phyloP scores from a whole-genome alignment of 2,888 invertebrate species.

The Desoria tigrina region DNA sequence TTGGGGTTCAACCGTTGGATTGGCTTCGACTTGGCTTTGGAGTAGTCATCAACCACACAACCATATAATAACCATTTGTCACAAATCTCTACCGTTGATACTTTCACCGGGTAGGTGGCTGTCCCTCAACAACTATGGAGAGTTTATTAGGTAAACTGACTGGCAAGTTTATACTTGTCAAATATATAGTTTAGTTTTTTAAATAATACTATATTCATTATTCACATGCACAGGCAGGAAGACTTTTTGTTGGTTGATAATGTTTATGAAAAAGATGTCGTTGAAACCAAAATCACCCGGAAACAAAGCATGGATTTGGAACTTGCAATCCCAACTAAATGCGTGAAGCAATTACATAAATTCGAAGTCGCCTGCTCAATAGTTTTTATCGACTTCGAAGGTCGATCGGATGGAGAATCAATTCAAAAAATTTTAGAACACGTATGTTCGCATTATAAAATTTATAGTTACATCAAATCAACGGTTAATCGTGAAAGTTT shows the following conservation, averaged over 20 bases:
- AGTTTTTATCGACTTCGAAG: slow-evolving; percentile 96
- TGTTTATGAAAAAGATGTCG: slow-evolving; percentile 67
- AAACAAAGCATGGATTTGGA: slow-evolving; percentile 56
- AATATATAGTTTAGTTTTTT: background rate
- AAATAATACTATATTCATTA: slow-evolving; percentile 78
- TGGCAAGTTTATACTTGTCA: background rate
- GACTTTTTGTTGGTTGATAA: slow-evolving; percentile 69
- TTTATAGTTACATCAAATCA: too few relatives aligned
- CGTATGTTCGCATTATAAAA: slow-evolving; percentile 45
- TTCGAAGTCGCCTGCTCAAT: slow-evolving; percentile 81
- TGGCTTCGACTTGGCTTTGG: too few relatives aligned
- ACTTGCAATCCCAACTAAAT: slow-evolving; percentile 86
- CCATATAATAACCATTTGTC: too few relatives aligned
- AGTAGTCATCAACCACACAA: too few relatives aligned
- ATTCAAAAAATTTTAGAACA: slow-evolving; percentile 74
- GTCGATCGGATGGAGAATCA: slow-evolving; percentile 68
- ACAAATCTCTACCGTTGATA: too few relatives aligned
- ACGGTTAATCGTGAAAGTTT: background rate
- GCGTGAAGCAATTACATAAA: slow-evolving; percentile 71
- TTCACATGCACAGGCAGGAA: slow-evolving; percentile 57
- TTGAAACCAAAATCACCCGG: slow-evolving; percentile 49
- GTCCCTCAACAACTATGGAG: too few relatives aligned
- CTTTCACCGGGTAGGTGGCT: too few relatives aligned
- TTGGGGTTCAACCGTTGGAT: too few relatives aligned
- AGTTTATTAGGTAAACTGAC: slow-evolving; percentile 70